Conservation (phyloP, 2,888 invertebrate genomes). For the Crioceris asparagi region DNA sequence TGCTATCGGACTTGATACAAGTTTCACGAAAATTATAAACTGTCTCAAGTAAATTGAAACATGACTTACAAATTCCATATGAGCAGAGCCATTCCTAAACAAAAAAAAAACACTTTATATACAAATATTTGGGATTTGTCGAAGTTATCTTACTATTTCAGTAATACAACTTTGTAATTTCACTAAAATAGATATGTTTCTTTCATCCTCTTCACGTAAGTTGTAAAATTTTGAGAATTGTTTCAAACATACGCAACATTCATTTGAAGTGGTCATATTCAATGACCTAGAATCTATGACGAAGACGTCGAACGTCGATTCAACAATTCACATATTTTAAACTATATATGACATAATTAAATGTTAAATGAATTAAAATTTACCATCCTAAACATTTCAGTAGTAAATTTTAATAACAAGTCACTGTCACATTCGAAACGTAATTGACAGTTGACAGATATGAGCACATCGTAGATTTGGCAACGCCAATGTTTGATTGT, state of each 20-base stretch:
- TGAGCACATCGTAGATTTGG: too few species aligned
- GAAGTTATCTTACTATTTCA: slow-evolving; percentile 18
- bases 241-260: slow-evolving; percentile 22
- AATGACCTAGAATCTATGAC: not conserved
- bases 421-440: too few species aligned
- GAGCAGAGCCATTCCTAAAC: slow-evolving; percentile 18
- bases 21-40: slow-evolving; percentile 21
- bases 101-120: slow-evolving; percentile 5
- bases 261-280: slow-evolving; percentile 1
- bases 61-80: slow-evolving; percentile 20
- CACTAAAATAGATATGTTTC: slow-evolving; percentile 12
- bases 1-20: slow-evolving; percentile 20
- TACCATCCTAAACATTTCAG: too few species aligned
- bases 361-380: too few species aligned
- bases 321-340: too few species aligned
- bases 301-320: too few species aligned
- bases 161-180: slow-evolving; percentile 18
- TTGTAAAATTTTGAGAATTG: slow-evolving; percentile 14
- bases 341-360: too few species aligned
- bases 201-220: slow-evolving; percentile 17
- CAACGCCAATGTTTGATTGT: too few species aligned
- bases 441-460: too few species aligned
- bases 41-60: slow-evolving; percentile 20
- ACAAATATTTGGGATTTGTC: slow-evolving; percentile 2
- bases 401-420: too few species aligned